Base-by-base conservation (phyloP, 1,140 invertebrate genomes). In the Bursaphelenchus mucronatus region DNA sequence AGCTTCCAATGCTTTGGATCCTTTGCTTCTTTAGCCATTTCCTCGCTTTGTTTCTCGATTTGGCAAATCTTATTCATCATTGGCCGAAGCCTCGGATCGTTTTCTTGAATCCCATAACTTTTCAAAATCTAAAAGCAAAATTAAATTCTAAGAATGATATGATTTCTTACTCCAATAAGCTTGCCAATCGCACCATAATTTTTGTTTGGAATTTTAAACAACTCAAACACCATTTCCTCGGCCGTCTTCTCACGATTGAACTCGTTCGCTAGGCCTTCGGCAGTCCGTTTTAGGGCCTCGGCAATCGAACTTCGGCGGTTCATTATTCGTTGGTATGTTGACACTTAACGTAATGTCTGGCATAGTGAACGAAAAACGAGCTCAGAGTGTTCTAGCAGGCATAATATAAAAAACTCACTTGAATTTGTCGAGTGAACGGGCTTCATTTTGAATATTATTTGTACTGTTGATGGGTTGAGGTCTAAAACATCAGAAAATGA, bases 161-260 rank as follows among this genome's bases (percentile, higher is more conserved):
- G 17, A n/a, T 21, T 13, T 65, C 63, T 67, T 68, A 70, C 64
- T 44, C 44, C 17, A 41, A 68, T 45, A 0, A 71, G 44, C 52
- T 72, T 71, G 0, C 69, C 69, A 50, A 71, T 69, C 5, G 63
- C 46, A 30, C 64, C 69, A 61, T 71, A 53, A 47, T 71, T 54
- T 17, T 66, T 71, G 40, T 71, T 71, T 55, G 69, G 70, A 40
- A 71, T 46, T 30, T 73, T 73, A 44, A 71, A 71, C 21, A 71
- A 44, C n/a, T 71, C 69, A 17, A 68, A 71, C 11, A 71, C 72
- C 19, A 71, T 41, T 17, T 71, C 69, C 52, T 71, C 69, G 9
- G 69, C 41, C 10, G 69, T 55, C 51, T 73, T 59, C 13, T 71
- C 46, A 0, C 67, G 40, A 17, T 54, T 15, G 39, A 67, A 67